These are phyloP conservation scores for Orchesella cincta DNA, from an alignment of 1,140 invertebrate genomes.

Conservation along the genomic window DNA sequence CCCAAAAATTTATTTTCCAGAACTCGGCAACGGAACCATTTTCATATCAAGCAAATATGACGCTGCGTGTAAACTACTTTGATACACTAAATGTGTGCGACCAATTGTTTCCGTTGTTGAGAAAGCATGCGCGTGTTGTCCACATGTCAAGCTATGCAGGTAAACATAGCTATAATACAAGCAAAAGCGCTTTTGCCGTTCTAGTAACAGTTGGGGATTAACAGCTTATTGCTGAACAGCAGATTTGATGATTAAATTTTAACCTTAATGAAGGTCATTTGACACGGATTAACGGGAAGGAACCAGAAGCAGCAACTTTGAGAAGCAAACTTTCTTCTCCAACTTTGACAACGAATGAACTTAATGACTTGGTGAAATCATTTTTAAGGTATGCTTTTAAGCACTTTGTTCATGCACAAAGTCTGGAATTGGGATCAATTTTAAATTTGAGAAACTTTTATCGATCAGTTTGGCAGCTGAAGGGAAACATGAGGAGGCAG, in stretches of 20 bases:
- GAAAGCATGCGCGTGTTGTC: conserved; percentile 69
- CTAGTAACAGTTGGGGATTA: too few species aligned
- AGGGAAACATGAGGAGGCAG: conserved; percentile 56
- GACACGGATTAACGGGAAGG: conserved; percentile 60
- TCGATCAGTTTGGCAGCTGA: conserved; percentile 62
- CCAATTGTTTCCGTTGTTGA: conserved; percentile 68
- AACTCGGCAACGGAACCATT: conserved; percentile 64
- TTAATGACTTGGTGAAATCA: conserved; percentile 65
- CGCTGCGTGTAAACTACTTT: conserved; percentile 70
- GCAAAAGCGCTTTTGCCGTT: too few species aligned
- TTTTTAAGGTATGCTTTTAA: conserved; percentile 63
- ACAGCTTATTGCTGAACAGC: too few species aligned
- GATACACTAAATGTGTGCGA: conserved; percentile 66
- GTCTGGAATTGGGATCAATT: neutral
- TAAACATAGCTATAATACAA: conserved; percentile 40
- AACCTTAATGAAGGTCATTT: conserved; percentile 55
- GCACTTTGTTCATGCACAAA: neutral
- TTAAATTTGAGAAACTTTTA: conserved; percentile 21
- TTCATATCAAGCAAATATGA: conserved; percentile 69
- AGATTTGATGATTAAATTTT: neutral
- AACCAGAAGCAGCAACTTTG: conserved; percentile 55
- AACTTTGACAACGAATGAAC: conserved; percentile 61
- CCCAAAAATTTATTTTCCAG: neutral
- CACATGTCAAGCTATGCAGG: conserved; percentile 72
- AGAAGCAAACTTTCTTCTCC: conserved; percentile 60